These are phyloP conservation scores for Nephotettix cincticeps DNA, from an alignment of 1,140 invertebrate species.

Conservation along the genomic window DNA sequence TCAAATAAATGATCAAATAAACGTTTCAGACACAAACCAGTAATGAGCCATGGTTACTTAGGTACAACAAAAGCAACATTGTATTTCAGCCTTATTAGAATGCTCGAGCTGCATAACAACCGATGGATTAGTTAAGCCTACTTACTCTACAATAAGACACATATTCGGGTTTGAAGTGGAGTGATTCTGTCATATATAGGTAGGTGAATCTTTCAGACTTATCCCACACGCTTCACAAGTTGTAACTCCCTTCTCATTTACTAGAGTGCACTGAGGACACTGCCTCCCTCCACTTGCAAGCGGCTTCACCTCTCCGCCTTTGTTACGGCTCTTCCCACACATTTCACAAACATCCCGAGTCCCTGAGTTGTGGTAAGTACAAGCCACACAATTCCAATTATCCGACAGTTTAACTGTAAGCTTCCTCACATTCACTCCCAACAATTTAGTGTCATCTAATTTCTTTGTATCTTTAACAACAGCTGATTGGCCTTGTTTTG, in stretches of 20 bases:
- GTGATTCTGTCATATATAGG: constrained; percentile 58
- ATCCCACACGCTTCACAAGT: constrained; percentile 67
- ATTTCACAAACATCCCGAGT: constrained; percentile 68
- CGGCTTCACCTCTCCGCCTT: constrained; percentile 61
- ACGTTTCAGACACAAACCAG: no score
- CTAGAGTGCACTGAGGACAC: constrained; percentile 74
- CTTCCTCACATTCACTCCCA: constrained; percentile 12
- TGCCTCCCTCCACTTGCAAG: constrained; percentile 71
- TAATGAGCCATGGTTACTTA: no score
- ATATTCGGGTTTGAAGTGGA: background rate
- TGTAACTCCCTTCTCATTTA: constrained; percentile 67
- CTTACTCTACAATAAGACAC: constrained; percentile 24
- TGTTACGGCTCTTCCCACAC: constrained; percentile 65
- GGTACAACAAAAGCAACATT: constrained; percentile 1
- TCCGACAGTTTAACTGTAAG: constrained; percentile 22
- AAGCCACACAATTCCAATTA: constrained; percentile 66
- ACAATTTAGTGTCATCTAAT: constrained; percentile 15
- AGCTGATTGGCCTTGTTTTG: constrained; percentile 5
- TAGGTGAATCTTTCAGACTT: constrained; percentile 72
- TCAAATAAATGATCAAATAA: no score
- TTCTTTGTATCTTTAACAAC: background rate
- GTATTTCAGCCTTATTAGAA: constrained; percentile 11
- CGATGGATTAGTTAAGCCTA: constrained; percentile 8
- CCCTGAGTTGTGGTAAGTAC: constrained; percentile 66
- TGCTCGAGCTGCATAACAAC: background rate